A percentile compares a stretch with the other conserved stretches of the same genome.
Conservation (phyloP, 2,113 vertebrate species). For the Lagopus leucura region DNA sequence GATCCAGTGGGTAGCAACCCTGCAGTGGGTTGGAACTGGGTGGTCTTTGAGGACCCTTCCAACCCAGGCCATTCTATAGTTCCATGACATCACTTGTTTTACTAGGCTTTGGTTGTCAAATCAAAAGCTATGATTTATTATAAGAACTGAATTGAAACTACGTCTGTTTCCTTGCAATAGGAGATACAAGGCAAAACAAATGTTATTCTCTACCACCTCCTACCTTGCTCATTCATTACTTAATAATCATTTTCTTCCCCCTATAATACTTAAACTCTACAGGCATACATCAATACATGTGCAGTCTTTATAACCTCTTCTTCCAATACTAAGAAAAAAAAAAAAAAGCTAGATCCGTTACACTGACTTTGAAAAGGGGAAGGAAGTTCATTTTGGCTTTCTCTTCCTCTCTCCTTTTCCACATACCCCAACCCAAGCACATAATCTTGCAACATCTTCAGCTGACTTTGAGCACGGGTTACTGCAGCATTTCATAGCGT, state of each 20-base stretch:
- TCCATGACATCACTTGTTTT: background rate
- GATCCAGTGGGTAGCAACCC: background rate
- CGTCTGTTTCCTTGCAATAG: background rate
- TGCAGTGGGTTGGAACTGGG: background rate
- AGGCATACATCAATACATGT: background rate
- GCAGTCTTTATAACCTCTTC: background rate
- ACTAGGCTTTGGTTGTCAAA: background rate
- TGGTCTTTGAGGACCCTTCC: background rate
- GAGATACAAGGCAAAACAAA: background rate
- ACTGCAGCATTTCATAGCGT: background rate
- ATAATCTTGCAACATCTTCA: background rate
- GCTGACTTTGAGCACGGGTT: background rate
- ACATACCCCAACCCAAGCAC: background rate
- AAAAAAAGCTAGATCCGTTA: background rate
- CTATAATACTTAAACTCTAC: background rate
- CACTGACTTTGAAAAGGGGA: background rate
- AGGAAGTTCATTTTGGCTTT: background rate
- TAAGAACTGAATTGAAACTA: background rate
- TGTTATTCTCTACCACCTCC: background rate
- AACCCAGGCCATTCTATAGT: background rate
- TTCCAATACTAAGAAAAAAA: background rate
- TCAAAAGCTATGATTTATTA: background rate
- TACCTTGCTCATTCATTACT: background rate
- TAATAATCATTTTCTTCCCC: background rate
- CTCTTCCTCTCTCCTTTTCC: background rate